phyloP scores from a whole-genome alignment of 2,888 invertebrate genomes.

The Syrphus vitripennis region DNA sequence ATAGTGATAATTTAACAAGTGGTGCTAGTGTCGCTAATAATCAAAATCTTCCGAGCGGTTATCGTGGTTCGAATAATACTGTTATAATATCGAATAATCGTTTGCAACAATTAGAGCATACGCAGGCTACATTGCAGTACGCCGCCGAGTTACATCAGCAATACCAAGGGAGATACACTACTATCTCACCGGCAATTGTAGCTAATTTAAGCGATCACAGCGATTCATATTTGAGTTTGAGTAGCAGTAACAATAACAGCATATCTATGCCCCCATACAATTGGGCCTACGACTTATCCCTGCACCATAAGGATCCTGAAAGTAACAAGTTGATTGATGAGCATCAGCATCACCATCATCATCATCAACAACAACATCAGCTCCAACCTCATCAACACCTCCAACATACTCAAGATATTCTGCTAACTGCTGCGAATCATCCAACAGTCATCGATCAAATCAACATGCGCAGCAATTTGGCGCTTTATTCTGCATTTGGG shows the following conservation, averaged over 20 bases:
- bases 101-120: slow-evolving; percentile 73
- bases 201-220: slow-evolving; percentile 59
- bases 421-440: slow-evolving; percentile 71
- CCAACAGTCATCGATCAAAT: slow-evolving; percentile 59
- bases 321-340: slow-evolving; percentile 32
- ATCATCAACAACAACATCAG: slow-evolving; percentile 7
- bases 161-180: slow-evolving; percentile 47
- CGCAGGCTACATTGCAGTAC: slow-evolving; percentile 48
- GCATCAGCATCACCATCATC: not conserved
- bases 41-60: slow-evolving; percentile 76
- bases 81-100: slow-evolving; percentile 78
- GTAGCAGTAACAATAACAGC: slow-evolving; percentile 73
- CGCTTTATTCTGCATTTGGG: slow-evolving; percentile 74
- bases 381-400: slow-evolving; percentile 71
- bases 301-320: slow-evolving; percentile 74
- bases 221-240: slow-evolving; percentile 75
- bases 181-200: slow-evolving; percentile 62
- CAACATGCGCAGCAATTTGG: slow-evolving; percentile 78
- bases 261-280: slow-evolving; percentile 74
- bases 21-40: not conserved
- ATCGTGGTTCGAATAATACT: slow-evolving; percentile 79
- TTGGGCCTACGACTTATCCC: slow-evolving; percentile 75
- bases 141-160: slow-evolving; percentile 48
- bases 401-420: slow-evolving; percentile 74
- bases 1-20: slow-evolving; percentile 40